Evolutionary conservation across 2,113 vertebrate genomes (phyloP).

Genomic region (Paraplagusia blochii): DNA sequence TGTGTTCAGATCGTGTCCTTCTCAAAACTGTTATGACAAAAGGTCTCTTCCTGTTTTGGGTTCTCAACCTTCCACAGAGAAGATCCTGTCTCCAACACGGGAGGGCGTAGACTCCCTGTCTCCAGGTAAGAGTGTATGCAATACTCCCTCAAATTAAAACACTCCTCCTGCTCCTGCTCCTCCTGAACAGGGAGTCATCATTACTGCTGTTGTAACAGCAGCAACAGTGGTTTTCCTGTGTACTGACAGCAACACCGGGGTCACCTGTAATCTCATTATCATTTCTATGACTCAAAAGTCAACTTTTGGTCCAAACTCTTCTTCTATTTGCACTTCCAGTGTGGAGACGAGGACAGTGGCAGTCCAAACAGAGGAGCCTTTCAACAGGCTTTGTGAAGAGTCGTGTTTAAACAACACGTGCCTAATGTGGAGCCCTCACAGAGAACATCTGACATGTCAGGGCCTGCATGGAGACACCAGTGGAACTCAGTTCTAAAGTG

Average conservation of each 20-base stretch:
- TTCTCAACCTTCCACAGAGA: slow-evolving; percentile 21
- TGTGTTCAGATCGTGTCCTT: slow-evolving; percentile 18
- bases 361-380: slow-evolving; percentile 36
- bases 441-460: slow-evolving; percentile 52
- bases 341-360: slow-evolving; percentile 30
- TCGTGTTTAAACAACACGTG: slow-evolving; percentile 38
- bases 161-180: too few species aligned
- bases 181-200: slow-evolving; percentile 16
- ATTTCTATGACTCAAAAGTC: slow-evolving; percentile 33
- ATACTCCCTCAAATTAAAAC: slow-evolving; percentile 27
- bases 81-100: slow-evolving; percentile 33
- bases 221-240: slow-evolving; percentile 14
- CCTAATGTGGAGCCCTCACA: slow-evolving; percentile 37
- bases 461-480: slow-evolving; percentile 45
- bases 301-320: slow-evolving; percentile 31
- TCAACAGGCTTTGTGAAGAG: slow-evolving; percentile 38
- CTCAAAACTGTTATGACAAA: slow-evolving; percentile 62
- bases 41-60: slow-evolving; percentile 44
- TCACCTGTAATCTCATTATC: slow-evolving; percentile 4
- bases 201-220: slow-evolving; percentile 24
- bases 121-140: slow-evolving; percentile 42
- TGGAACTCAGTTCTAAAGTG: slow-evolving; percentile 23
- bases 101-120: slow-evolving; percentile 45
- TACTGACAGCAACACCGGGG: slow-evolving; percentile 5
- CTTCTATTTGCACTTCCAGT: slow-evolving; percentile 35